Base-by-base conservation (phyloP, 1,140 invertebrate genomes). In the Drosophila willistoni region DNA sequence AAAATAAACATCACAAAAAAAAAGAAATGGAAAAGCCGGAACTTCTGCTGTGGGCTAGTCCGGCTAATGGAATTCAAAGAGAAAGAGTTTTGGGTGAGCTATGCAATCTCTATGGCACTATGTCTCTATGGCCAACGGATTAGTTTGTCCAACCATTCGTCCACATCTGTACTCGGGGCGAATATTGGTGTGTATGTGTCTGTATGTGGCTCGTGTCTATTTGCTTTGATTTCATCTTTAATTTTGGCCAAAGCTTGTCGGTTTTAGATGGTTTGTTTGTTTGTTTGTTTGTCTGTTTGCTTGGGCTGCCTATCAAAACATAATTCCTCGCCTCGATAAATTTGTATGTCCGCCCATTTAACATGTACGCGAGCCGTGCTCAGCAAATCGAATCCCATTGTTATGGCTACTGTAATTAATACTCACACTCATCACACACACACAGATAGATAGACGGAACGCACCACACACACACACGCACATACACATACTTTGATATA, bases 181-280 rank as follows among this genome's bases (percentile, higher is more conserved):
- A 25, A 22, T 54, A 61, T 5, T 29, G 6, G 29, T 29, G 25
- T 41, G 36, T 9, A 14, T 63, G 67, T 79, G 66, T 83, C 64
- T 79, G 68, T 83, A 69, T 79, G 81, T 42, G 44, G 3, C 44
- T 63, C 36, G 68, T 57, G 62, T 69, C 39, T 82, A 75, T 82
- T 83, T 83, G 80, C 71, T 68, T 77, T 81, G 81, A 81, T 85
- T 84, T 74, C 73, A 85, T 84, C 81, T 84, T 84, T 73, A 84
- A 83, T 84, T 83, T 85, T 34, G 56, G 64, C n/a, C 69, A 69
- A 54, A 68, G 65, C 63, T 56, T 54, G 59, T 61, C 60, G 54
- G 55, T 60, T 36, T 67, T 29, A 29, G 29, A 29, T 29, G 25
- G 36, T 34, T 34, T 33, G 44, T 47, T 33, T 39, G 10, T 44